Evolutionary conservation across 2,888 invertebrate genomes (phyloP).

Genomic region (Meiosimyza platycephala): DNA sequence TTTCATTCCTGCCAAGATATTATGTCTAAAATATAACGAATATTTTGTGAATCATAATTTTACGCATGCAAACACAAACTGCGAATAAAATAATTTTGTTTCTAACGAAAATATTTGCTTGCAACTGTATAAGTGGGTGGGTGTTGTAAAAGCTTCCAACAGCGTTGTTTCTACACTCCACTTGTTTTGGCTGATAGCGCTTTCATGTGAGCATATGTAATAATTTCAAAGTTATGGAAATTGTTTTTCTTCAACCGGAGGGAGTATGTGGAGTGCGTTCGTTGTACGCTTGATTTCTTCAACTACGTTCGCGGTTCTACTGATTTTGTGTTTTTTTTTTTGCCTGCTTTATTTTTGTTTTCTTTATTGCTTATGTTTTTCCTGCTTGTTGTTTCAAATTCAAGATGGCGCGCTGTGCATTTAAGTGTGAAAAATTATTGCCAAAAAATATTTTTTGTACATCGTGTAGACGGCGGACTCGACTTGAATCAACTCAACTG

Average conservation of each 20-base stretch:
- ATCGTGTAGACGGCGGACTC: slow-evolving; percentile 11
- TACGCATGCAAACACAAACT: slow-evolving; percentile 16
- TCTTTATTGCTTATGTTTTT: not conserved
- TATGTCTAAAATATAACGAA: slow-evolving; percentile 10
- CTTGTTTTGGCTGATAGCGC: not conserved
- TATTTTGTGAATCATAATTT: slow-evolving; percentile 9
- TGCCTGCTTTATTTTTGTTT: not conserved
- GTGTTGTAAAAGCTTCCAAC: too few relatives aligned
- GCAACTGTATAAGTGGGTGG: too few relatives aligned
- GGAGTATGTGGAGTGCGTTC: slow-evolving; percentile 22
- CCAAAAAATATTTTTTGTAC: slow-evolving; percentile 50
- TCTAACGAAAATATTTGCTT: not conserved
- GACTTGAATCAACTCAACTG: slow-evolving; percentile 50
- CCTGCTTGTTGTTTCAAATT: slow-evolving; percentile 1
- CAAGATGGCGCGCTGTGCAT: slow-evolving; percentile 48
- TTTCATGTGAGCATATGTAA: slow-evolving; percentile 20
- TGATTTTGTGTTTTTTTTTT: not conserved
- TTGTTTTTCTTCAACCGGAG: slow-evolving; percentile 37
- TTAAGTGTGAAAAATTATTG: slow-evolving; percentile 63
- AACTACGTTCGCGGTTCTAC: not conserved
- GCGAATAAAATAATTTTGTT: slow-evolving; percentile 2
- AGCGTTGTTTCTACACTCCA: not conserved
- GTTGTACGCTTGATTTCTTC: slow-evolving; percentile 16
- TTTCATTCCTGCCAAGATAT: slow-evolving; percentile 39
- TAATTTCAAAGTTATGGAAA: slow-evolving; percentile 44